Conservation (phyloP, 2,888 invertebrate genomes). For the Melikaiella ostensackeni region DNA sequence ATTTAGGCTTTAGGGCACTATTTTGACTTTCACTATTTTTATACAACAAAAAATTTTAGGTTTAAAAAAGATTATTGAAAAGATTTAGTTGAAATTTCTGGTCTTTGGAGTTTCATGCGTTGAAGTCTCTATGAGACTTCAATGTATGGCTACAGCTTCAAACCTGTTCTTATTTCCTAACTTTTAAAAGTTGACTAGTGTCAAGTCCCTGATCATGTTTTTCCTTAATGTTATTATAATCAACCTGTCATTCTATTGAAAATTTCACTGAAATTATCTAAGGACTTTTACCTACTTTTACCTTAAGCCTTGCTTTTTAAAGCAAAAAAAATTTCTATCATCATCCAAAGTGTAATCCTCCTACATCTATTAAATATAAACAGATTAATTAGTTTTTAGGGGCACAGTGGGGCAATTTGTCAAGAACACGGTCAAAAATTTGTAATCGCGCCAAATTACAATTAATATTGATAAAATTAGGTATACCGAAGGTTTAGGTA, state of each 20-base stretch:
- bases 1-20: too few relatives aligned
- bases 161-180: constrained; percentile 20
- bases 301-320: not conserved
- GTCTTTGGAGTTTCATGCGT: constrained; percentile 7
- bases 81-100: not conserved
- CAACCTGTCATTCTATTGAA: not conserved
- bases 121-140: constrained; percentile 19
- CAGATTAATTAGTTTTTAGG: not conserved
- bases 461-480: too few relatives aligned
- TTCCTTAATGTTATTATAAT: not conserved
- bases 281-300: not conserved
- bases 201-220: constrained; percentile 5
- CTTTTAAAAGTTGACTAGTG: not conserved
- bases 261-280: not conserved
- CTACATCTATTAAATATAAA: not conserved
- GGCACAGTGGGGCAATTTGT: too few relatives aligned
- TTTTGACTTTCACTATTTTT: too few relatives aligned
- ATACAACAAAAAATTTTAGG: too few relatives aligned
- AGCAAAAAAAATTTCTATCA: too few relatives aligned
- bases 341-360: not conserved
- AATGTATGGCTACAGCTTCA: constrained; percentile 31
- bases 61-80: not conserved
- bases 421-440: too few relatives aligned
- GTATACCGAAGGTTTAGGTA: too few relatives aligned
- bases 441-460: too few relatives aligned